Evolutionary conservation across 2,888 invertebrate genomes (phyloP).

Genomic region (Biston betularia): DNA sequence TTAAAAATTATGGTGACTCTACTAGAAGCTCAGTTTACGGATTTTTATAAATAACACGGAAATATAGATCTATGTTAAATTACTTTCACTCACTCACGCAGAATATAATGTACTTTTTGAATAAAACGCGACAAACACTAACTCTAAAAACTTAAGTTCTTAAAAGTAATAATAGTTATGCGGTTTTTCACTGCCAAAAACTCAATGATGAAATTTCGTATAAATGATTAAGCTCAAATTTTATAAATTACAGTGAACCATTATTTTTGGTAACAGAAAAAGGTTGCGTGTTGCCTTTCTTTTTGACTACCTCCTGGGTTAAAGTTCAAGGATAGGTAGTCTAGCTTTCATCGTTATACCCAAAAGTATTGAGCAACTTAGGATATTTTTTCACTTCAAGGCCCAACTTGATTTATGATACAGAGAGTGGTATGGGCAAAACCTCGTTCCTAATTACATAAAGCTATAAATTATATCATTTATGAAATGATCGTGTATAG

Average conservation of each 20-base stretch:
- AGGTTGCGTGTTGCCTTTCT: conserved; percentile 27
- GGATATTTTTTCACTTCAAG: conserved; percentile 40
- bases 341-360: conserved; percentile 35
- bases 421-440: conserved; percentile 14
- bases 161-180: too few species aligned
- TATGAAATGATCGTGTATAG: conserved; percentile 17
- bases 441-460: conserved; percentile 14
- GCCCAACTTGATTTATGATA: conserved; percentile 43
- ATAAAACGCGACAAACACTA: too few species aligned
- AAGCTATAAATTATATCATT: conserved; percentile 6
- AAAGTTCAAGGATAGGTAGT: conserved; percentile 43
- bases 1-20: too few species aligned
- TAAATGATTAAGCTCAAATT: conserved; percentile 1
- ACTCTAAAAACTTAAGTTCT: too few species aligned
- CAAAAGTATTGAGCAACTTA: conserved; percentile 27
- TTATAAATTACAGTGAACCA: conserved; percentile 14
- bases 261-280: conserved; percentile 5
- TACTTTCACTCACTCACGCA: too few species aligned
- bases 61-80: too few species aligned
- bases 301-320: conserved; percentile 29
- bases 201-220: background rate
- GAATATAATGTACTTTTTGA: too few species aligned
- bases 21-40: too few species aligned
- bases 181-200: background rate
- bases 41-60: too few species aligned